Evolutionary conservation across 2,888 invertebrate species (phyloP), one percentile per base, ranked within the genome.

Genomic region (Dolichomitus sp.): DNA sequence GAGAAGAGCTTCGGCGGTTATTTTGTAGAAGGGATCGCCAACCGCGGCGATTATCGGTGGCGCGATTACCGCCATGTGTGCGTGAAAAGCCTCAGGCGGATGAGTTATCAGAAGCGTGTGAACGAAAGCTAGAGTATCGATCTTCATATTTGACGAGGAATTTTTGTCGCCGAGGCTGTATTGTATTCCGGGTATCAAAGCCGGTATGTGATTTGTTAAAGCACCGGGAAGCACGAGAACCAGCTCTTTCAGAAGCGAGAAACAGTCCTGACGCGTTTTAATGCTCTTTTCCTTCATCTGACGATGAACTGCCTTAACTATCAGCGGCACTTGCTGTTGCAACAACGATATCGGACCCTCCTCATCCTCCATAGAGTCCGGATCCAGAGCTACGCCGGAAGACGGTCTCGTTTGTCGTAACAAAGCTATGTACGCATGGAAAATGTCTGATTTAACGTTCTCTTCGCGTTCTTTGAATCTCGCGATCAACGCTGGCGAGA

Each of bases 391-490:
- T 17, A 95, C 95, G 12, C 95, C 95, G 17, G 95, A 94, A 1
- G 96, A 95, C 0, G 98, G 97, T 73, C 97, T 96, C 0, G 99
- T 99, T 92, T 99, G 99, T 84, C 97, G 96, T 85, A 99, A 93
- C 50, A 99, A 94, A 0, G 99, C 98, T 77, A 99, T 97, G 93
- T 99, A 99, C 0, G 99, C 99, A 91, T 98, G 98, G 92, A 99
- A 97, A 84, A 99, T 98, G 92, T 99, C 99, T 33, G 98, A 98
- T 92, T 99, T 99, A 0, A 99, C 99, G 93, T 99, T 99, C 94
- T 99, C 99, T 94, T 99, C 99, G 45, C 99, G 96, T 94, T 99
- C 99, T 96, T 99, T 99, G 91, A 99, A 99, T 92, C 99, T 95
- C 1, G 96, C 95, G 87, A 99, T 99, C 70, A 99, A 94, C 42